Conservation (phyloP, 2,113 vertebrate species). For the Chiloscyllium plagiosum region DNA sequence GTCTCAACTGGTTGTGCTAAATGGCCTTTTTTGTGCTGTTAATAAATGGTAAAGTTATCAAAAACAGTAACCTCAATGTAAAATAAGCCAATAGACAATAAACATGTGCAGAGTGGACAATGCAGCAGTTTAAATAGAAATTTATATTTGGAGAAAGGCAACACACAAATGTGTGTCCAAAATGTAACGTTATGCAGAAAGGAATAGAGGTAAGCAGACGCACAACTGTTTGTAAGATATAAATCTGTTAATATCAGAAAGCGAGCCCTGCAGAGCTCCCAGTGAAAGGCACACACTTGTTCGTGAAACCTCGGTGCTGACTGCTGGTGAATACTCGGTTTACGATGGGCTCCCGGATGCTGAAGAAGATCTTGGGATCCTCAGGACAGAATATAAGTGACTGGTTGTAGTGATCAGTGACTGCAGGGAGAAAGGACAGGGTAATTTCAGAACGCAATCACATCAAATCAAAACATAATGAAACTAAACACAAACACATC, state of each 20-base stretch:
- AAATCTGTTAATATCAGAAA: too few species aligned
- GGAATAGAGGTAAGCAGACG: background rate
- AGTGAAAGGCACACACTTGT: slow-evolving; percentile 61
- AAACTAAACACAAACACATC: too few species aligned
- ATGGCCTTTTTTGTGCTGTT: too few species aligned
- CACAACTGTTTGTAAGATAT: background rate
- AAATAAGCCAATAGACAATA: background rate
- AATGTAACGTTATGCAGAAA: background rate
- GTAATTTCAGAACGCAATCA: background rate
- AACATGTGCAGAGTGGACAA: background rate
- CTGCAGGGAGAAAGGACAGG: slow-evolving; percentile 51
- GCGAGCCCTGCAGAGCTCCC: background rate
- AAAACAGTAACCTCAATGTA: background rate
- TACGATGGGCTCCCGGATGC: slow-evolving; percentile 87
- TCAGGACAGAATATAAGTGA: slow-evolving; percentile 84
- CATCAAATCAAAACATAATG: background rate
- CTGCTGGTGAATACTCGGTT: slow-evolving; percentile 91
- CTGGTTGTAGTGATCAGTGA: slow-evolving; percentile 83
- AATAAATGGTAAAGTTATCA: too few species aligned
- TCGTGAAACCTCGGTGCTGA: slow-evolving; percentile 82
- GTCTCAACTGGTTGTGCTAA: too few species aligned
- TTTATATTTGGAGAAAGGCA: background rate
- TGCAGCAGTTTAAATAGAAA: too few species aligned
- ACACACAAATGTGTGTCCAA: background rate
- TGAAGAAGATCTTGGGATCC: slow-evolving; percentile 84